phyloP scores from a whole-genome alignment of 2,888 invertebrate genomes.

The Eremobia ochroleuca region DNA sequence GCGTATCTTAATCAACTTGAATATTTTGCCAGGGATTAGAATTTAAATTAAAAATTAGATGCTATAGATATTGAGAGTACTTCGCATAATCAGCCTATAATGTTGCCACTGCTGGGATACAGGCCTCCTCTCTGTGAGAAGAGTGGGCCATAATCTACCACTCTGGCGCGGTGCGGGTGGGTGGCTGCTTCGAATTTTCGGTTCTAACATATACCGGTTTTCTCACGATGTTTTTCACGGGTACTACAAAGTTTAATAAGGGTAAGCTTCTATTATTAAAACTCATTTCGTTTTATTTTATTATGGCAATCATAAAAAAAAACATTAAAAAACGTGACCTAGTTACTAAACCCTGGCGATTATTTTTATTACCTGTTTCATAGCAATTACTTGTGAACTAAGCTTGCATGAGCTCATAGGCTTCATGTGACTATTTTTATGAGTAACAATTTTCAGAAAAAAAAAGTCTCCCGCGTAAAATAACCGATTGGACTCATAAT shows the following conservation, averaged over 20 bases:
- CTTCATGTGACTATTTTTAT: constrained; percentile 17
- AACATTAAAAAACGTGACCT: not conserved
- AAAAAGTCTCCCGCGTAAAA: not conserved
- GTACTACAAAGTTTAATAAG: not conserved
- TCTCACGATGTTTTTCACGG: not conserved
- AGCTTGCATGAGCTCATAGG: constrained; percentile 4
- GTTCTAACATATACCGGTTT: not conserved
- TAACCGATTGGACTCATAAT: not conserved
- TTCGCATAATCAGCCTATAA: not conserved
- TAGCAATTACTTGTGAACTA: constrained; percentile 31
- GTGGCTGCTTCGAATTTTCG: too few species aligned
- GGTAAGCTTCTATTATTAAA: not conserved
- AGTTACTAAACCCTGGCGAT: constrained; percentile 1
- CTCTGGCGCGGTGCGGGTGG: not conserved
- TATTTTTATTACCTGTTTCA: constrained; percentile 21
- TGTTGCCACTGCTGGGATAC: not conserved
- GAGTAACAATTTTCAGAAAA: not conserved
- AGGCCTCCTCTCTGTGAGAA: not conserved
- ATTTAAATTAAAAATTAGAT: constrained; percentile 47
- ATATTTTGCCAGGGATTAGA: constrained; percentile 41
- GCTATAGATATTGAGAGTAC: not conserved
- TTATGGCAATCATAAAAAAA: not conserved
- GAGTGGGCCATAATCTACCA: not conserved
- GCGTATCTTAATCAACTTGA: constrained; percentile 54
- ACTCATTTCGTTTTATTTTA: not conserved